Percentiles rank a stretch among this genome's conserved stretches.
phyloP scores from a whole-genome alignment of 1,140 invertebrate genomes.

The Ruditapes philippinarum region DNA sequence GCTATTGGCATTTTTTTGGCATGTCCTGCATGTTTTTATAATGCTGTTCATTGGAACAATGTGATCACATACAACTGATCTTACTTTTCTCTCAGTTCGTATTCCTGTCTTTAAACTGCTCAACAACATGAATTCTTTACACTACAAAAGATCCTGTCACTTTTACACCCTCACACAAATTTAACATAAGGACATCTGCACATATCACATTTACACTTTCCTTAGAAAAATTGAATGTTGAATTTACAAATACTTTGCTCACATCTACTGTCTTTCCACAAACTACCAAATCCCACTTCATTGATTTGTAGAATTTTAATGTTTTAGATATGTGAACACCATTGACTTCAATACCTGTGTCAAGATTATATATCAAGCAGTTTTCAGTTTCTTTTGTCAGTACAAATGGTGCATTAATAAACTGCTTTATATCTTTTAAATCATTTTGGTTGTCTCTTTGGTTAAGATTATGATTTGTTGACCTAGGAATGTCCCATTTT shows the following conservation, averaged over 20 bases:
- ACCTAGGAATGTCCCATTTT: too few species aligned
- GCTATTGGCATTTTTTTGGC: slow-evolving; percentile 37
- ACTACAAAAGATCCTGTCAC: not conserved
- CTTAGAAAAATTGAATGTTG: not conserved
- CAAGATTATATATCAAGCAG: not conserved
- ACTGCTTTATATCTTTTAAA: not conserved
- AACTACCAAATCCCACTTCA: not conserved
- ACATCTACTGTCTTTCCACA: not conserved
- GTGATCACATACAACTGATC: slow-evolving; percentile 2
- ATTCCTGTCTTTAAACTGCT: not conserved
- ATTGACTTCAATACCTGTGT: not conserved
- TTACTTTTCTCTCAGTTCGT: not conserved
- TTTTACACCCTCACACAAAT: not conserved
- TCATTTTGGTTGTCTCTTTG: not conserved
- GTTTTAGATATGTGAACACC: not conserved
- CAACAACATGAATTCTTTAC: not conserved
- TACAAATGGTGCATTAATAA: not conserved
- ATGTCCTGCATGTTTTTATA: not conserved
- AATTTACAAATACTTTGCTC: not conserved
- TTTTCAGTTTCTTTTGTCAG: not conserved
- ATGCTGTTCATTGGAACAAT: not conserved
- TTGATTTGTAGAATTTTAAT: not conserved
- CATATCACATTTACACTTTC: not conserved
- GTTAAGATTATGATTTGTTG: not conserved
- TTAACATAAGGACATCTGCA: not conserved